Conservation (phyloP, 2,113 vertebrate genomes). For the Dromaius novaehollandiae region DNA sequence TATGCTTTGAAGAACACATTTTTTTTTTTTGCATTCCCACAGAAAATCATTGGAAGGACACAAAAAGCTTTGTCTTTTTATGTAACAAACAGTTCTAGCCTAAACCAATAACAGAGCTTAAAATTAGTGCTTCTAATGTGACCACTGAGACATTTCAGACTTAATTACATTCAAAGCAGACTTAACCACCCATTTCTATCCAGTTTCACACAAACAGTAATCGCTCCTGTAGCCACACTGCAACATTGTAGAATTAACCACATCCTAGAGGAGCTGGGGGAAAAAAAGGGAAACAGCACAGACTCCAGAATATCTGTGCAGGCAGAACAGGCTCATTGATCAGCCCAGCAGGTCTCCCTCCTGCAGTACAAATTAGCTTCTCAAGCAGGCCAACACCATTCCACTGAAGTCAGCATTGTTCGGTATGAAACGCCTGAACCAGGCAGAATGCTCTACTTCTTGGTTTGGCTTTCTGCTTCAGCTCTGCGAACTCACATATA, state of each 20-base stretch:
- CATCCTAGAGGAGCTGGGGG: constrained; percentile 44
- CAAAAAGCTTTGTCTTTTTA: constrained; percentile 9
- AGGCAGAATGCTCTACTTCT: neutral
- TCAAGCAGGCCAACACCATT: neutral
- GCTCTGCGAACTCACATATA: neutral
- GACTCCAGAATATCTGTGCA: neutral
- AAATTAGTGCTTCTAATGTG: constrained; percentile 52
- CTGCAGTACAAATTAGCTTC: neutral
- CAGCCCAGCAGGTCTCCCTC: rapidly evolving
- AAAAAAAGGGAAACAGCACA: neutral
- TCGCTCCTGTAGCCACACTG: neutral
- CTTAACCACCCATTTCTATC: constrained; percentile 51
- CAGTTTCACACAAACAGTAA: constrained; percentile 48
- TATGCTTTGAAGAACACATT: neutral
- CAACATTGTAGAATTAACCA: constrained; percentile 49
- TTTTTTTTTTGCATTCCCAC: neutral
- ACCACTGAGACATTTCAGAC: constrained; percentile 56
- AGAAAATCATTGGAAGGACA: constrained; percentile 28
- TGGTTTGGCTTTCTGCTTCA: neutral
- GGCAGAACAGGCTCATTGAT: neutral
- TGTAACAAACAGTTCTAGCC: constrained; percentile 12
- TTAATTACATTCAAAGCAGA: constrained; percentile 58
- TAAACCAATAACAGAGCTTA: constrained; percentile 17
- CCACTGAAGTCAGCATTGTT: neutral
- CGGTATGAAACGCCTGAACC: neutral